Evolutionary conservation across 2,113 vertebrate genomes (phyloP), one percentile per base, ranked within the genome.

Genomic region (Fukomys damarensis): DNA sequence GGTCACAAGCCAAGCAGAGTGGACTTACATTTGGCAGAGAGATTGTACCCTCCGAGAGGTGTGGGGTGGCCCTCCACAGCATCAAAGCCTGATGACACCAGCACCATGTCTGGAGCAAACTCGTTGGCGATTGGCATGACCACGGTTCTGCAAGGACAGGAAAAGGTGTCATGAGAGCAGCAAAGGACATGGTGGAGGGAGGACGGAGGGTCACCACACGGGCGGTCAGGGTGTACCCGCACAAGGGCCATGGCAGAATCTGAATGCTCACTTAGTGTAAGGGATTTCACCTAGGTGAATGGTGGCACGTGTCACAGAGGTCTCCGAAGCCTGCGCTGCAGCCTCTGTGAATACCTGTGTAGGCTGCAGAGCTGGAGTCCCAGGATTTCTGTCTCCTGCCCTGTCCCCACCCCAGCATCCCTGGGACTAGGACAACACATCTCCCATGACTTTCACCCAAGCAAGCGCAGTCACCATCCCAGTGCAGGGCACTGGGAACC

Each of bases 91-190:
- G 99, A 99, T 0, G 99, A 99, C 38, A 99, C 99, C 98, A 99
- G 99, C 96, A 99, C 99, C 91, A 99, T 98, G 1, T 99, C 99
- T 0, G 99, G 99, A 82, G 99, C 99, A 90, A 99, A 99, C 98
- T 99, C 99, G 0, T 99, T 99, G 91, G 99, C 99, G 17, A 99
- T 99, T 0, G 99, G 99, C 99, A 99, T 99, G 95, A 99, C 99
- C 94, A 99, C 99, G 4, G 99, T 99, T 97, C 99, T 99, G 99
- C 93, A 96, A 94, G 89, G 66, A 13, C 0, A 63, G 84, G 61
- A 92, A 30, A n/a, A 9, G 24, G 6, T 0, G 9, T 76, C 0
- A 3, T 6, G 0, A 38, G 0, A 49, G 79, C 52, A 26, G 56
- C 4, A 0, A 7, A 22, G 35, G 35, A 13, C 22, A 28, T 8